phyloP scores from a whole-genome alignment of 2,113 vertebrate genomes.

The Marmota monax region DNA sequence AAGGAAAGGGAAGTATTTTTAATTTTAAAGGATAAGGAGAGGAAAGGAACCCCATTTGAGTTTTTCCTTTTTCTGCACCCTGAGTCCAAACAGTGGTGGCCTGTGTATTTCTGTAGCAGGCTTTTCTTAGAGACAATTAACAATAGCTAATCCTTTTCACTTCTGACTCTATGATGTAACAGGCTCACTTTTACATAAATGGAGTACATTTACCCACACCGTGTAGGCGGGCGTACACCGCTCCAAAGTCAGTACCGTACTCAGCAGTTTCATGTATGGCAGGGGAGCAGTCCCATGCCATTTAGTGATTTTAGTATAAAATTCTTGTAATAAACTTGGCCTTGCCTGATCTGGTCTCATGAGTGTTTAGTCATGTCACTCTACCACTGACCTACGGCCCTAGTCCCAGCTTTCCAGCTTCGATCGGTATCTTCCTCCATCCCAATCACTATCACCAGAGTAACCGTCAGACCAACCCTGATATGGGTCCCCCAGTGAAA shows the following conservation, averaged over 20 bases:
- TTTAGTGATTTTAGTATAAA: slow-evolving; percentile 40
- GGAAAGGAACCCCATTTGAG: not conserved
- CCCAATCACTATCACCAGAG: not conserved
- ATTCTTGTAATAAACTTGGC: slow-evolving; percentile 62
- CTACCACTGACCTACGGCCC: not conserved
- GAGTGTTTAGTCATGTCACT: slow-evolving; percentile 4
- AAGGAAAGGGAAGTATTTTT: slow-evolving; percentile 54
- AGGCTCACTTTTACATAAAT: not conserved
- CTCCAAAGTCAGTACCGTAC: not conserved
- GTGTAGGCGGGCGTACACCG: not conserved
- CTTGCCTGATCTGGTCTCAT: slow-evolving; percentile 32
- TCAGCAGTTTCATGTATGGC: not conserved
- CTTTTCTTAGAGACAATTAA: slow-evolving; percentile 59
- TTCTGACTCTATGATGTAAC: not conserved
- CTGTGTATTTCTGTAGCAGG: slow-evolving; percentile 67
- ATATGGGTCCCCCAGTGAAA: not conserved
- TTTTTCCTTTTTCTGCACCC: not conserved
- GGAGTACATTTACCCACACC: not conserved
- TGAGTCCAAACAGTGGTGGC: not conserved
- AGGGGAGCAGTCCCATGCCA: not conserved
- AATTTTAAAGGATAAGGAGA: slow-evolving; percentile 62
- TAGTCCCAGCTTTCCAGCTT: not conserved
- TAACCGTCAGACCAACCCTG: not conserved
- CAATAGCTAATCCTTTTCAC: slow-evolving; percentile 58
- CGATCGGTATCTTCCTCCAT: not conserved